A percentile compares a stretch with the other conserved stretches of the same genome.
These are phyloP conservation scores for Chrysina gloriosa DNA, from an alignment of 2,888 invertebrate species.

Conservation along the genomic window DNA sequence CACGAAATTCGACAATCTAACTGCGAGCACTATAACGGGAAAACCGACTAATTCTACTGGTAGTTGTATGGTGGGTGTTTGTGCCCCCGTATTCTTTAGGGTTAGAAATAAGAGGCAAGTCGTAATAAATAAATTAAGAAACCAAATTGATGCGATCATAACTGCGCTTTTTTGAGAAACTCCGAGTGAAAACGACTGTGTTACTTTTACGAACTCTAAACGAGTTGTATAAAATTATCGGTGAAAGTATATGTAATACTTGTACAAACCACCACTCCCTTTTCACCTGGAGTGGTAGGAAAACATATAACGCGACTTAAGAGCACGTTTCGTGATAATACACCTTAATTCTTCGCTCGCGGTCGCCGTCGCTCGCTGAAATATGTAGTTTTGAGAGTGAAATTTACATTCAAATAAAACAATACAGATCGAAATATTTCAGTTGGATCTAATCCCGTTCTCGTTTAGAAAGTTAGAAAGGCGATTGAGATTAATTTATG, in stretches of 20 bases:
- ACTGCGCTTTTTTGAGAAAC: conserved; percentile 43
- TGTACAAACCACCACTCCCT: conserved; percentile 56
- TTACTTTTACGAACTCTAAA: conserved; percentile 36
- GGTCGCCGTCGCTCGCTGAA: no score
- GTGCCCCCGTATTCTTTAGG: conserved; percentile 50
- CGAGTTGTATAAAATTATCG: conserved; percentile 51
- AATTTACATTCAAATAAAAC: no score
- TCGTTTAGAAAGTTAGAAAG: no score
- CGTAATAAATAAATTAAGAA: conserved; percentile 45
- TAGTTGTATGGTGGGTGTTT: conserved; percentile 73
- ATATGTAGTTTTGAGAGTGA: no score
- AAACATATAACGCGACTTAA: background rate
- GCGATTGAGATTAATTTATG: no score
- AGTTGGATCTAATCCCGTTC: no score
- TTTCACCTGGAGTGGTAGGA: conserved; percentile 46
- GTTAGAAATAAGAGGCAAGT: conserved; percentile 46
- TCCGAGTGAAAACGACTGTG: conserved; percentile 51
- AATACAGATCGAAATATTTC: no score
- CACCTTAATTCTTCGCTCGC: background rate
- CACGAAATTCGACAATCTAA: conserved; percentile 82
- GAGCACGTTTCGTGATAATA: background rate
- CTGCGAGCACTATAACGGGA: conserved; percentile 83
- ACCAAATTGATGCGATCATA: conserved; percentile 54
- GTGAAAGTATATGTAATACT: conserved; percentile 57
- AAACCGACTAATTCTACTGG: conserved; percentile 89